Conservation (phyloP, 2,797 vertebrate species). For the Squalus acanthias region DNA sequence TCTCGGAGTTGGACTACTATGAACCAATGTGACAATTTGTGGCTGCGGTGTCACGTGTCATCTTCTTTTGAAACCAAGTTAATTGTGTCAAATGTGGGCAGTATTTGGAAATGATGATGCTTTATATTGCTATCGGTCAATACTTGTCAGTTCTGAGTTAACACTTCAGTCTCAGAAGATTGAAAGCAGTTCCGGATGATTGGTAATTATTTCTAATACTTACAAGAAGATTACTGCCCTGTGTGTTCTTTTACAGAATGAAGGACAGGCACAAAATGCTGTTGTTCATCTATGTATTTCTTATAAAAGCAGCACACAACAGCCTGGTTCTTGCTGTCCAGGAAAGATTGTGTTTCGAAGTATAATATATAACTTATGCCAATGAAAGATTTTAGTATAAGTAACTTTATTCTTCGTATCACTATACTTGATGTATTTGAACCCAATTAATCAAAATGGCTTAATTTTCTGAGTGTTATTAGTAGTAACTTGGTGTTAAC, state of each 20-base stretch:
- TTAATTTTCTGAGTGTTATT: background rate
- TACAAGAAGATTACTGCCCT: background rate
- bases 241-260: background rate
- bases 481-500: background rate
- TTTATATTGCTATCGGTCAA: background rate
- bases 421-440: background rate
- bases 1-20: background rate
- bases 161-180: background rate
- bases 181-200: background rate
- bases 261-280: background rate
- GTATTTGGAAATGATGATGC: background rate
- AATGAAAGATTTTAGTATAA: background rate
- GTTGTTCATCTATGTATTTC: background rate
- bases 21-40: background rate
- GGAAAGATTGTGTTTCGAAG: background rate
- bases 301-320: background rate
- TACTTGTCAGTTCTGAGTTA: background rate
- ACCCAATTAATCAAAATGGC: background rate
- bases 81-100: background rate
- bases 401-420: background rate
- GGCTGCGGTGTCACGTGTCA: background rate
- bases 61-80: background rate
- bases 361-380: background rate
- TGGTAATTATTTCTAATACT: background rate
- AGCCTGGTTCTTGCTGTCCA: background rate